Evolutionary conservation across 2,797 vertebrate genomes (phyloP).

Genomic region (Diglossa cyanea): DNA sequence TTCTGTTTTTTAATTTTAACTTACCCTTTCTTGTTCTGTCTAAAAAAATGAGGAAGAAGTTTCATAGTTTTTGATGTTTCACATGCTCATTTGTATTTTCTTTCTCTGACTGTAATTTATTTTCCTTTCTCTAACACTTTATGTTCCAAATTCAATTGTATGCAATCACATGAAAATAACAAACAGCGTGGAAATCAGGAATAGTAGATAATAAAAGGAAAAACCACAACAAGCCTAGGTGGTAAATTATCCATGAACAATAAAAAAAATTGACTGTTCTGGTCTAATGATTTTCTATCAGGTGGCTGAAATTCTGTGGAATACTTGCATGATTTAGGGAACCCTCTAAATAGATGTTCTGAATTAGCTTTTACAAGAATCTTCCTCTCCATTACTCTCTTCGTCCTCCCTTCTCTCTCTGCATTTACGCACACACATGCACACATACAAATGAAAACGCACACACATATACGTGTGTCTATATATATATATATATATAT

Average conservation of each 20-base stretch:
- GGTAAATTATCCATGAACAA: constrained; percentile 55
- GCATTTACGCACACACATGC: background rate
- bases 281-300: constrained; percentile 12
- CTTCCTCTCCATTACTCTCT: background rate
- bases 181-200: constrained; percentile 30
- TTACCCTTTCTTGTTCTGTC: background rate
- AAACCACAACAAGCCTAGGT: background rate
- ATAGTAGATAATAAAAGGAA: constrained; percentile 28
- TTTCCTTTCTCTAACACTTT: constrained; percentile 46
- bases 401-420: background rate
- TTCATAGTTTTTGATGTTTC: background rate
- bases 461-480: background rate
- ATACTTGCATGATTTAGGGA: background rate
- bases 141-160: constrained; percentile 60
- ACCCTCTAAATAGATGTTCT: background rate
- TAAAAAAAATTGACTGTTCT: constrained; percentile 21
- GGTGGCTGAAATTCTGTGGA: background rate
- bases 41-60: background rate
- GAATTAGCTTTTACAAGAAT: background rate
- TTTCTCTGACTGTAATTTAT: constrained; percentile 31
- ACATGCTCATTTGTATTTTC: constrained; percentile 1
- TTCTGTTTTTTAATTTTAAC: background rate
- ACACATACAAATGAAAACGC: rapidly evolving
- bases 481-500: background rate
- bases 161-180: constrained; percentile 55